A percentile compares a stretch with the other conserved stretches of the same genome.
phyloP scores from a whole-genome alignment of 2,113 vertebrate genomes.

The Elephantulus edwardii region DNA sequence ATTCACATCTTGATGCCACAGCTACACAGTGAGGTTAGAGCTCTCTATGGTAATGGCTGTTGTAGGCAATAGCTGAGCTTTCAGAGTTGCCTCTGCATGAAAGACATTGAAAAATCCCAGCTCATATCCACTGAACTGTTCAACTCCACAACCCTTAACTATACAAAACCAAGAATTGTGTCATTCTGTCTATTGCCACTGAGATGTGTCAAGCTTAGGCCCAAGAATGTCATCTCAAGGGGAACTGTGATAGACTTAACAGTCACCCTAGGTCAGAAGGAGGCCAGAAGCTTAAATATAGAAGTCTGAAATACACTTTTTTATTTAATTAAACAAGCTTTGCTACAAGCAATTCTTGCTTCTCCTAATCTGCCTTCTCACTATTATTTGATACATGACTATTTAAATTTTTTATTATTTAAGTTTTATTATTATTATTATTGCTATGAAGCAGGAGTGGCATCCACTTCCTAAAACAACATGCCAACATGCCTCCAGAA shows the following conservation, averaged over 20 bases:
- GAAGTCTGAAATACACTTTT: not conserved
- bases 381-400: not conserved
- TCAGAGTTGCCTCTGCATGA: not conserved
- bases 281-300: not conserved
- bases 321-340: not conserved
- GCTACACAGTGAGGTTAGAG: not conserved
- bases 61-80: not conserved
- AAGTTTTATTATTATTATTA: too few species aligned
- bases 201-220: not conserved
- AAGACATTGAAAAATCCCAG: not conserved
- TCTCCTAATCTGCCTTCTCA: not conserved
- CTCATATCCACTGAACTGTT: not conserved
- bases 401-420: too few species aligned
- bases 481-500: too few species aligned
- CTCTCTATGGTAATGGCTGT: not conserved
- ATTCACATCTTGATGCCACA: not conserved
- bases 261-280: not conserved
- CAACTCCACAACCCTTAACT: accelerated
- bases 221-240: not conserved
- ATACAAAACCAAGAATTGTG: accelerated
- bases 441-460: too few species aligned
- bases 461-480: too few species aligned
- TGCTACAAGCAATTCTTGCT: not conserved
- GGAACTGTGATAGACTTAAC: not conserved
- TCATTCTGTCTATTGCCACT: not conserved